Evolutionary conservation across 2,113 vertebrate genomes (phyloP), one percentile per base, ranked within the genome.

Genomic region (Megatriorchis doriae): DNA sequence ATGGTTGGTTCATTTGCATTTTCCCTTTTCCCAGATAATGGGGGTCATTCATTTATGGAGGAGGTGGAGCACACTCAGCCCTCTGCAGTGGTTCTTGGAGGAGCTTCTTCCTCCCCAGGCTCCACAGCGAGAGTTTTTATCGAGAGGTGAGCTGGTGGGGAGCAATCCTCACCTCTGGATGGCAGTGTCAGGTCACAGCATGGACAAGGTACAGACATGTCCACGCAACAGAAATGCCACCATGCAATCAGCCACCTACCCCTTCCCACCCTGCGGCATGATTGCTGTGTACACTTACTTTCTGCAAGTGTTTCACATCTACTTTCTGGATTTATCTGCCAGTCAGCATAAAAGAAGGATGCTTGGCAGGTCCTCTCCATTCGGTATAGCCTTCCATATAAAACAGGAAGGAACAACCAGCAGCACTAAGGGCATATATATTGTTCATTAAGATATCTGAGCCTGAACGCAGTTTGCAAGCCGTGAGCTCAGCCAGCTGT

Each of bases 11-110:
- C 31, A 3, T 83, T n/a, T 42, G 53, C 10, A 3, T 11, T 27
- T 43, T 67, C 27, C 7, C 25, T 34, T 2, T 36, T 62, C 66
- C n/a, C 63, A 34, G 16, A 2, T 55, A 19, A 25, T 1, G 8
- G 31, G 11, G 18, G 13, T 20, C 2, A 0, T 56, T 62, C 47
- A 3, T 10, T 34, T 38, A 6, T 3, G 40, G 45, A 59, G n/a
- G 16, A 47, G 13, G 20, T 0, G 0, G 27, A 82, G 75, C 32
- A 7, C 12, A 43, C 20, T 7, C 40, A 40, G 0, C 1, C 9
- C 23, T 27, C 62, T 67, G 20, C 66, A 10, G 1, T 2, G 22
- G 11, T 3, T 77, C 36, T 47, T 55, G 40, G 13, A 88, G 77
- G 48, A 50, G 47, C 4, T 53, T 48, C 31, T 7, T 74, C 42